phyloP scores from a whole-genome alignment of 2,888 invertebrate genomes.

The Anagyrus pseudococci region DNA sequence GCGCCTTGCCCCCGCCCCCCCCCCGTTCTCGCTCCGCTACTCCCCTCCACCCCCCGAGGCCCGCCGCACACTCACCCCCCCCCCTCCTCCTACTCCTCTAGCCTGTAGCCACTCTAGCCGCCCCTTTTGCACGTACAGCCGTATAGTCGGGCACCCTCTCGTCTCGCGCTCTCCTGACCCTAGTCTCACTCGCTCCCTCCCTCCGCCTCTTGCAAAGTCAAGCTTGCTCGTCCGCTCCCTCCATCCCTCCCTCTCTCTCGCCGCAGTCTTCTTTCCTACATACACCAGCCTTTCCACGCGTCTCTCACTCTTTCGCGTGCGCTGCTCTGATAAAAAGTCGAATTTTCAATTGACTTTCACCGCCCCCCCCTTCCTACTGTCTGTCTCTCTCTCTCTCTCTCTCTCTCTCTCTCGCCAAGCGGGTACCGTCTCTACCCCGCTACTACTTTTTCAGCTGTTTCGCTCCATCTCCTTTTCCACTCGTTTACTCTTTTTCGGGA shows the following conservation, averaged over 20 bases:
- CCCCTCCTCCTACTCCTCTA: slow-evolving; percentile 19
- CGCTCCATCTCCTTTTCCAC: no score
- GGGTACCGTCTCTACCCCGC: no score
- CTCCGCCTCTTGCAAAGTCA: neutral
- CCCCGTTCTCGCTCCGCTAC: slow-evolving; percentile 37
- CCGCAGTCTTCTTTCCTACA: slow-evolving; percentile 14
- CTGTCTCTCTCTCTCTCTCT: slow-evolving; percentile 28
- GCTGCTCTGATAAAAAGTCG: slow-evolving; percentile 21
- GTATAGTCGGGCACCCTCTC: neutral
- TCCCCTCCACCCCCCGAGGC: slow-evolving; percentile 26
- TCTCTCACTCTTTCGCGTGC: slow-evolving; percentile 2
- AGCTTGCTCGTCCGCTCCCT: slow-evolving; percentile 9
- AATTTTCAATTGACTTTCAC: slow-evolving; percentile 16
- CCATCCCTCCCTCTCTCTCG: neutral
- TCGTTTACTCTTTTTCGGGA: no score
- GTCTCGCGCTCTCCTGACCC: slow-evolving; percentile 34
- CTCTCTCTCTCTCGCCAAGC: no score
- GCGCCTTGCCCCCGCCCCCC: slow-evolving; percentile 42
- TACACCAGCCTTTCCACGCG: slow-evolving; percentile 19
- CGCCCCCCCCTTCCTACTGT: no score
- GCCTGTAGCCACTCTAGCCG: no score
- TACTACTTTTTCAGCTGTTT: no score
- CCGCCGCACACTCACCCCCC: slow-evolving; percentile 18
- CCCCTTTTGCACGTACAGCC: no score
- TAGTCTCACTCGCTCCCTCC: slow-evolving; percentile 29